A percentile compares a stretch with the other conserved stretches of the same genome.
phyloP scores from a whole-genome alignment of 1,140 invertebrate genomes.

The Thaumetopoea pityocampa region DNA sequence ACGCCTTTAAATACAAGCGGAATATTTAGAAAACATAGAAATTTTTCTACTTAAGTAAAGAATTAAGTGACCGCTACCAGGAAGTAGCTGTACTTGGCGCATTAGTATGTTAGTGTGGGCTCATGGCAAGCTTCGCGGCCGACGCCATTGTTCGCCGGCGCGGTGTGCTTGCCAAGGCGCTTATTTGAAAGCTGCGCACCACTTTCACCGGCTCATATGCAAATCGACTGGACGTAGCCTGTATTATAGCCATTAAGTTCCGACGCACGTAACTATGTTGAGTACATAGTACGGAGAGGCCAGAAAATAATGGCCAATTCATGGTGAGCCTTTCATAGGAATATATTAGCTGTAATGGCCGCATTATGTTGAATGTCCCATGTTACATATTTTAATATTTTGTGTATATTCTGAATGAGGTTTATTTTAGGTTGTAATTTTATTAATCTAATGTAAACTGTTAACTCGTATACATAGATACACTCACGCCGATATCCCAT shows the following conservation, averaged over 20 bases:
- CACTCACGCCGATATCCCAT: no score
- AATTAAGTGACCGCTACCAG: conserved; percentile 5
- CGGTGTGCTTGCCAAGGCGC: conserved; percentile 25
- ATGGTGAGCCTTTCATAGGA: neutral
- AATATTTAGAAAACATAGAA: no score
- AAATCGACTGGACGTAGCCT: conserved; percentile 24
- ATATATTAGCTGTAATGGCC: no score
- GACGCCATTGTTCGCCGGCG: conserved; percentile 29
- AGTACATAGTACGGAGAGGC: neutral
- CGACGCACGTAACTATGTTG: conserved; percentile 9
- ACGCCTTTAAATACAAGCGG: no score
- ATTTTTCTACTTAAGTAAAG: conserved; percentile 6
- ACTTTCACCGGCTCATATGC: conserved; percentile 36
- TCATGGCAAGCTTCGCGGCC: conserved; percentile 19
- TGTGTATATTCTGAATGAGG: no score
- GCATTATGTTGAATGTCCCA: no score
- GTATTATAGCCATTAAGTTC: conserved; percentile 18
- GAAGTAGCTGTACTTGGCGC: conserved; percentile 11
- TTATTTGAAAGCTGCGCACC: conserved; percentile 29
- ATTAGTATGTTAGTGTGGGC: conserved; percentile 13
- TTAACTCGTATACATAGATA: no score
- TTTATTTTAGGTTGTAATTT: no score
- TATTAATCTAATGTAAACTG: no score
- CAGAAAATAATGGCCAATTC: conserved; percentile 1
- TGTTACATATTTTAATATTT: no score